These are phyloP conservation scores for Melanerpes formicivorus DNA, from an alignment of 2,113 vertebrate genomes.

Conservation along the genomic window DNA sequence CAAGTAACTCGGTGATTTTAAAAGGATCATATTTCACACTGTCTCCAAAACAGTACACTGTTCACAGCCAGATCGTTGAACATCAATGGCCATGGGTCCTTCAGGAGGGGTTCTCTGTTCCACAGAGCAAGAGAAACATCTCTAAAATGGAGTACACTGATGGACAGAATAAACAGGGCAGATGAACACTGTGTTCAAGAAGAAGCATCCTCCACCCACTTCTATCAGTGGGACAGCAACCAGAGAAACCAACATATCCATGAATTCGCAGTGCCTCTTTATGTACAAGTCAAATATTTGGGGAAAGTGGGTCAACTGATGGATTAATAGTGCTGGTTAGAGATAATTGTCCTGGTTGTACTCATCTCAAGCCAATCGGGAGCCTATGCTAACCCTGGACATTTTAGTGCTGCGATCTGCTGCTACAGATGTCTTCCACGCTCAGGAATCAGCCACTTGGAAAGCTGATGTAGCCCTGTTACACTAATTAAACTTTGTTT, in stretches of 20 bases:
- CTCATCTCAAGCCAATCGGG: neutral
- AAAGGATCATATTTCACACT: neutral
- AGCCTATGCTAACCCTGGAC: neutral
- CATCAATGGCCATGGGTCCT: neutral
- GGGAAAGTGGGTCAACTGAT: neutral
- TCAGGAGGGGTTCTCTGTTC: neutral
- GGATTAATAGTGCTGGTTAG: neutral
- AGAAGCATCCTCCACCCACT: neutral
- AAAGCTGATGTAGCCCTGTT: constrained; percentile 61
- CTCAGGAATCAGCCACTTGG: constrained; percentile 42
- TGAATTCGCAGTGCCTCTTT: neutral
- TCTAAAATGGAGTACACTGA: neutral
- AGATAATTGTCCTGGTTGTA: neutral
- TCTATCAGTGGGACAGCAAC: neutral
- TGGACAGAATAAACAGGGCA: neutral
- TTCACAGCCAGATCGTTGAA: neutral
- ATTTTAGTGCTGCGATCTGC: neutral
- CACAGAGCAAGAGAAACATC: neutral
- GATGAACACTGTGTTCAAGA: fast-evolving
- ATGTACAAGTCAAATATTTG: neutral
- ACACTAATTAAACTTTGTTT: constrained; percentile 77
- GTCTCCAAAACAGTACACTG: neutral
- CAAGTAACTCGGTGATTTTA: neutral
- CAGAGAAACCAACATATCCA: neutral
- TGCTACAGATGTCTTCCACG: neutral